Conservation (phyloP, 1,140 invertebrate species). For the Aradophagus sp. region DNA sequence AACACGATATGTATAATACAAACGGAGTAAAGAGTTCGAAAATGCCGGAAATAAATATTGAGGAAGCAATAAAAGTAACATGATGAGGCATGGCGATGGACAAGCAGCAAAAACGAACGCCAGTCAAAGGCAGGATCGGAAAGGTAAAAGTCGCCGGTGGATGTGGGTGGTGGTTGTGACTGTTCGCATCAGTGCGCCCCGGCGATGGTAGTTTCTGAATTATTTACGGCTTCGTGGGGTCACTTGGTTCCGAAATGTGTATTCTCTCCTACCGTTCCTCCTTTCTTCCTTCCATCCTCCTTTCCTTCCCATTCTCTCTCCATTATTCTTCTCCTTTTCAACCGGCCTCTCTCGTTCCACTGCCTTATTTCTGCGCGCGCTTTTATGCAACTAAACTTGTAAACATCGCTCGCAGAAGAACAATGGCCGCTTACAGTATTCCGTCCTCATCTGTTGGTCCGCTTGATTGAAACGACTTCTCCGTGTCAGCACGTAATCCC, state of each 20-base stretch:
- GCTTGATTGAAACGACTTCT: constrained; percentile 20
- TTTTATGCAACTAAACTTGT: constrained; percentile 28
- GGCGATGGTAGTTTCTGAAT: constrained; percentile 33
- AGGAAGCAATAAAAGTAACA: constrained; percentile 41
- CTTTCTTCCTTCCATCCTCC: too few species aligned
- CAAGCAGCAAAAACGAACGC: constrained; percentile 8
- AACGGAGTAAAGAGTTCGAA: constrained; percentile 19
- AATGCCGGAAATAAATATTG: constrained; percentile 46
- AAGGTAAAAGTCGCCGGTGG: constrained; percentile 34
- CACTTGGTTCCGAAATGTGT: constrained; percentile 17
- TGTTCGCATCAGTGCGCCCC: constrained; percentile 31
- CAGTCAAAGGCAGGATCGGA: constrained; percentile 30
- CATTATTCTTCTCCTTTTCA: constrained; percentile 9
- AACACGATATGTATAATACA: constrained; percentile 26
- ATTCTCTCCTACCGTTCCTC: too few species aligned
- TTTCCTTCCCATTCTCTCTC: background rate
- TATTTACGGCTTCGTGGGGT: constrained; percentile 43
- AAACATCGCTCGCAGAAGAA: constrained; percentile 28
- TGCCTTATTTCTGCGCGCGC: constrained; percentile 28
- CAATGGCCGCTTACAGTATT: constrained; percentile 16
- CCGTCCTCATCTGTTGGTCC: constrained; percentile 17
- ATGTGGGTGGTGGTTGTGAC: constrained; percentile 36
- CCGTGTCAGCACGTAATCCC: constrained; percentile 17
- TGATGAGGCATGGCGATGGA: constrained; percentile 25
- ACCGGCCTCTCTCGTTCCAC: constrained; percentile 13